phyloP scores from a whole-genome alignment of 1,140 invertebrate species.

The Microplitis mediator region DNA sequence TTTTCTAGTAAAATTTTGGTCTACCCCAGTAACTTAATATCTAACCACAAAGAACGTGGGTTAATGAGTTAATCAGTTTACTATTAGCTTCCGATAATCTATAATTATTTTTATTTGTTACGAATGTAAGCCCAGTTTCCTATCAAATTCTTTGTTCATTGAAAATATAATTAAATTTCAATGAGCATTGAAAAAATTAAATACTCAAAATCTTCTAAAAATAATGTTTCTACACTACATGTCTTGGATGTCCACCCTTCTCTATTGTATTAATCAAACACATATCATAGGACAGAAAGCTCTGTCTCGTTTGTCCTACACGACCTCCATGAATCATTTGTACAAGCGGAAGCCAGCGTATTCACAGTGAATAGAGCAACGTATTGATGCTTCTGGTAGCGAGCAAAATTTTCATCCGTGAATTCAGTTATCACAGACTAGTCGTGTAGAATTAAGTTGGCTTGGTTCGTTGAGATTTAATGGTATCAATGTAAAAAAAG shows the following conservation, averaged over 20 bases:
- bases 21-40: too few relatives aligned
- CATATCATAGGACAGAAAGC: neutral
- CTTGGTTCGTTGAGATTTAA: neutral
- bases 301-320: neutral
- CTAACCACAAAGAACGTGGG: too few relatives aligned
- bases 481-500: neutral
- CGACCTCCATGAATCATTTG: conserved; percentile 10
- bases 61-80: too few relatives aligned
- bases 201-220: neutral
- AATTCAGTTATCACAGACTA: neutral
- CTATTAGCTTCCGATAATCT: too few relatives aligned
- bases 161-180: too few relatives aligned
- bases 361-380: conserved; percentile 17
- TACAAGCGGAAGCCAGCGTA: conserved; percentile 12
- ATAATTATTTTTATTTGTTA: too few relatives aligned
- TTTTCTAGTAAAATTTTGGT: too few relatives aligned
- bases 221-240: neutral
- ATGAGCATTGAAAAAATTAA: too few relatives aligned
- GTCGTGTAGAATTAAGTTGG: too few relatives aligned
- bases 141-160: too few relatives aligned
- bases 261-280: conserved; percentile 7
- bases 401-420: neutral
- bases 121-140: too few relatives aligned
- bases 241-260: conserved; percentile 8
- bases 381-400: conserved; percentile 2